These are phyloP conservation scores for Aphis craccivora DNA, from an alignment of 1,140 invertebrate species.

Conservation along the genomic window DNA sequence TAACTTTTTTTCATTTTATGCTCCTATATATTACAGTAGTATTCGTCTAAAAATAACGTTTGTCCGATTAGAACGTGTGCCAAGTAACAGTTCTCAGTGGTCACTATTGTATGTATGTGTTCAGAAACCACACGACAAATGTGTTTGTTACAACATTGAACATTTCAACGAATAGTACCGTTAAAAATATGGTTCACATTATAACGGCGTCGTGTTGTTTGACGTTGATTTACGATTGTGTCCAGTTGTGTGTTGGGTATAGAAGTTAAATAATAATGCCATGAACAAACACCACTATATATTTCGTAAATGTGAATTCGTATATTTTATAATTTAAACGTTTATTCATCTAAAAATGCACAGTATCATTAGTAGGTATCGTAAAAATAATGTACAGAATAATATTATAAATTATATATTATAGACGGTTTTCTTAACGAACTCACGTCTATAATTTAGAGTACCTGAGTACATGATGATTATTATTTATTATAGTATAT, in stretches of 20 bases:
- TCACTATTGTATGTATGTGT: background rate
- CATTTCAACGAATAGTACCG: background rate
- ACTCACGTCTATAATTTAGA: too few relatives aligned
- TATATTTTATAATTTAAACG: background rate
- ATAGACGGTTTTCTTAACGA: too few relatives aligned
- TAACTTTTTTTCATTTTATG: constrained; percentile 22
- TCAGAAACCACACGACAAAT: background rate
- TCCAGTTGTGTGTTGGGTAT: background rate
- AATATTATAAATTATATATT: background rate
- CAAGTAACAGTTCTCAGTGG: background rate
- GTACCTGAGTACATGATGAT: background rate
- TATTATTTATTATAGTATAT: background rate
- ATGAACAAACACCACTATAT: background rate
- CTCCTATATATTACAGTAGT: constrained; percentile 19
- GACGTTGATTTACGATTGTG: constrained; percentile 7
- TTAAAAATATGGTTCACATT: constrained; percentile 24
- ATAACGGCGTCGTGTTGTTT: background rate
- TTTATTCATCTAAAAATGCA: background rate
- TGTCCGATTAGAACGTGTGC: background rate
- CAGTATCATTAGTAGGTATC: background rate
- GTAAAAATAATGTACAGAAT: background rate
- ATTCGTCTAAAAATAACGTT: constrained; percentile 28
- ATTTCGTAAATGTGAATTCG: background rate
- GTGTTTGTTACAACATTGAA: background rate
- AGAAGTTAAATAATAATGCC: background rate